These are phyloP conservation scores for Leptopterna dolabrata DNA, from an alignment of 2,888 invertebrate genomes.

Conservation along the genomic window DNA sequence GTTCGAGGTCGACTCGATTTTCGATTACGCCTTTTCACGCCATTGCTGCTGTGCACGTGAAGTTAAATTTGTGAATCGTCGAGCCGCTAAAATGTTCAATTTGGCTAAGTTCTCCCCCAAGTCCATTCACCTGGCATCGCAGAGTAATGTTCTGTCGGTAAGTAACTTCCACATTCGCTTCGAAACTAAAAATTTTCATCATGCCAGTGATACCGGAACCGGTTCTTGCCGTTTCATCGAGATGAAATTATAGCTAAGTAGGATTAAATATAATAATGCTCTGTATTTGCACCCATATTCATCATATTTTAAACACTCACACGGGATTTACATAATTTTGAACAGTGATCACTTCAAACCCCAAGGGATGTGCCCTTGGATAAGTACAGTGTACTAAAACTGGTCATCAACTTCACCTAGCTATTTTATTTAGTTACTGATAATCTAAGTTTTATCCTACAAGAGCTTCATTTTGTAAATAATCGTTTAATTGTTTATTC, in stretches of 20 bases:
- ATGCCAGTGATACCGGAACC: neutral
- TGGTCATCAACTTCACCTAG: too few species aligned
- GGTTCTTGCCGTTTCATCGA: neutral
- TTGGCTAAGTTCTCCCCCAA: conserved; percentile 54
- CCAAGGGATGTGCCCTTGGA: too few species aligned
- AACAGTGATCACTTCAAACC: neutral
- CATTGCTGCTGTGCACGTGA: conserved; percentile 56
- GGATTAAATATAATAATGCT: neutral
- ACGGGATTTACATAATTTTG: neutral
- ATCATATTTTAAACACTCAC: too few species aligned
- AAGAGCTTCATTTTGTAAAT: too few species aligned
- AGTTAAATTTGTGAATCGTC: neutral
- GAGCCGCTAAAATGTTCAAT: conserved; percentile 46
- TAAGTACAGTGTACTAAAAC: too few species aligned
- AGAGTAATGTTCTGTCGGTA: conserved; percentile 51
- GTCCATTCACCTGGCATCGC: conserved; percentile 47
- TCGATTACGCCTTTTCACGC: conserved; percentile 48
- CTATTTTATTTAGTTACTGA: too few species aligned
- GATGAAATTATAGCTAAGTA: neutral
- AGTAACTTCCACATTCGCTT: conserved; percentile 10
- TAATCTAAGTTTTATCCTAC: too few species aligned
- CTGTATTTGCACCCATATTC: too few species aligned
- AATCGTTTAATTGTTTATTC: conserved; percentile 66
- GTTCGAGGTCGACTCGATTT: neutral
- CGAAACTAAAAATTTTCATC: neutral